Conservation (phyloP, 2,888 invertebrate genomes). For the Anodontia alba region DNA sequence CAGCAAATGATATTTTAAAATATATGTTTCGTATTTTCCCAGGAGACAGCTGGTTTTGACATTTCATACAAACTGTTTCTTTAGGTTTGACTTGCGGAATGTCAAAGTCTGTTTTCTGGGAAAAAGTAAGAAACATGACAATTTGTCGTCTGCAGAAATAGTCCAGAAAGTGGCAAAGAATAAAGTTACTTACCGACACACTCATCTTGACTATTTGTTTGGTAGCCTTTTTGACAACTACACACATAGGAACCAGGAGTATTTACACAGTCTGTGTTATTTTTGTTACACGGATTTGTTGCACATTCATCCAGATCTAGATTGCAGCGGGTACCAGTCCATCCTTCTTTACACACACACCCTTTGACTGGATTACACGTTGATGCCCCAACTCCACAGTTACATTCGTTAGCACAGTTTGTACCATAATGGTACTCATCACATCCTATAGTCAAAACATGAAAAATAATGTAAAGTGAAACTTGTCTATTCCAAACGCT, state of each 20-base stretch:
- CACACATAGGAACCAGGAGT: constrained; percentile 57
- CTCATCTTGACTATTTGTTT: constrained; percentile 20
- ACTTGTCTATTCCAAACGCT: too few species aligned
- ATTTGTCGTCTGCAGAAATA: too few species aligned
- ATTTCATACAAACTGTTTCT: too few species aligned
- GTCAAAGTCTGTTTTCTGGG: too few species aligned
- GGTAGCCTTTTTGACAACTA: constrained; percentile 58
- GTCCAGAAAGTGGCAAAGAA: too few species aligned
- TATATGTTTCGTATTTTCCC: too few species aligned
- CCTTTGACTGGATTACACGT: constrained; percentile 53
- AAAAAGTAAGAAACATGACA: too few species aligned
- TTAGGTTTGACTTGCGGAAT: too few species aligned
- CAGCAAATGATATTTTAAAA: too few species aligned
- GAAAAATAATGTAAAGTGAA: too few species aligned
- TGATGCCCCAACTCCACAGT: constrained; percentile 55
- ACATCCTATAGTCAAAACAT: constrained; percentile 47
- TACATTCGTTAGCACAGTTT: constrained; percentile 57
- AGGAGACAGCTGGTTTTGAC: too few species aligned
- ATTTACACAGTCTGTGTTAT: constrained; percentile 53
- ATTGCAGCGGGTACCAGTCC: constrained; percentile 60
- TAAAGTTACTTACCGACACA: constrained; percentile 33
- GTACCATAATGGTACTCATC: constrained; percentile 49
- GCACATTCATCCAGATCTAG: constrained; percentile 60
- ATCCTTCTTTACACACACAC: constrained; percentile 60
- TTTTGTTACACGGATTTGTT: constrained; percentile 39